phyloP scores from a whole-genome alignment of 2,888 invertebrate genomes.

The Syritta pipiens region DNA sequence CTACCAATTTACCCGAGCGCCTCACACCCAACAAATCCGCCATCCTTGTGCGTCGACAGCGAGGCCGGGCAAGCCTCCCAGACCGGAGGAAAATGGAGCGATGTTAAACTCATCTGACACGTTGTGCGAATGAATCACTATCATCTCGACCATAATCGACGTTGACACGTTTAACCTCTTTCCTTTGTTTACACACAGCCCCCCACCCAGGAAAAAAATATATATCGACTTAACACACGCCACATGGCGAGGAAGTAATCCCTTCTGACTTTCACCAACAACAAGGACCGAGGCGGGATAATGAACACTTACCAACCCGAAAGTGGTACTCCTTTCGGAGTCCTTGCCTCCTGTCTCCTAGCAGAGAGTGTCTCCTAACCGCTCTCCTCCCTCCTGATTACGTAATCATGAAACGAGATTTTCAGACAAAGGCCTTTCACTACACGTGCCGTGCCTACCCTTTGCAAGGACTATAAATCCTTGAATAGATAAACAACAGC shows the following conservation, averaged over 20 bases:
- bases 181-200: neutral
- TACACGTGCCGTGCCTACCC: neutral
- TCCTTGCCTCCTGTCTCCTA: too few relatives aligned
- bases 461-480: constrained; percentile 5
- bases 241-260: constrained; percentile 20
- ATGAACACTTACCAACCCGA: constrained; percentile 8
- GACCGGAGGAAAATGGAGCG: neutral
- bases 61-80: too few relatives aligned
- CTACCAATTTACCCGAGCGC: neutral
- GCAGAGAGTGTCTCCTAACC: too few relatives aligned
- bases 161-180: constrained; percentile 5
- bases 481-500: constrained; percentile 30
- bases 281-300: constrained; percentile 1
- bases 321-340: neutral
- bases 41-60: too few relatives aligned
- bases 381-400: neutral
- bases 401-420: neutral
- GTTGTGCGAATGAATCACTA: neutral
- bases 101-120: neutral
- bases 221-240: neutral
- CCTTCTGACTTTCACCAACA: constrained; percentile 14
- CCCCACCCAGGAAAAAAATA: neutral
- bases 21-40: neutral
- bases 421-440: neutral
- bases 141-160: constrained; percentile 4